These are phyloP conservation scores for Tapirus terrestris DNA, from an alignment of 2,113 vertebrate species.

Conservation along the genomic window DNA sequence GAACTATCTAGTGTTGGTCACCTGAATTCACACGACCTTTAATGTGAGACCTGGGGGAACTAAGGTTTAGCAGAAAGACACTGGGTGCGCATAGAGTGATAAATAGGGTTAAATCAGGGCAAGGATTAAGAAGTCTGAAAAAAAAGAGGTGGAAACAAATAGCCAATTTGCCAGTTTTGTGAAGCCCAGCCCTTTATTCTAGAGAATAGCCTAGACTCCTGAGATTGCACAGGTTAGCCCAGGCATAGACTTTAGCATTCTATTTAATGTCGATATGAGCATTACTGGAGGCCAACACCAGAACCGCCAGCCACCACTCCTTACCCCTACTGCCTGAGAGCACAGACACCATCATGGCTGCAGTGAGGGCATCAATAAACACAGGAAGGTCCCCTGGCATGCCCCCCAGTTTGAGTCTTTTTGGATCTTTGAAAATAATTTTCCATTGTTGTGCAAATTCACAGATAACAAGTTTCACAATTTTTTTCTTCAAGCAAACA, in stretches of 20 bases:
- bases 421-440: not conserved
- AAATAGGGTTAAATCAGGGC: not conserved
- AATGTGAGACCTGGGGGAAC: not conserved
- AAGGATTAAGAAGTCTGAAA: no score
- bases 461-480: not conserved
- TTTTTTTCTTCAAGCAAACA: not conserved
- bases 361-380: not conserved
- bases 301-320: not conserved
- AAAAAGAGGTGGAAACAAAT: not conserved
- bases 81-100: not conserved
- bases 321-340: not conserved
- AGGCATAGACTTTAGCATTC: not conserved
- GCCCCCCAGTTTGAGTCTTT: not conserved
- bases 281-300: not conserved
- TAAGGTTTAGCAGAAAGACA: not conserved
- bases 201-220: not conserved
- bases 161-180: not conserved
- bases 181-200: not conserved
- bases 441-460: not conserved
- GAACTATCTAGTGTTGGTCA: not conserved
- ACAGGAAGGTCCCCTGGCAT: not conserved
- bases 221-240: not conserved
- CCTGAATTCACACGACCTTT: not conserved
- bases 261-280: not conserved
- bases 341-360: not conserved